These are phyloP conservation scores for Nemapogon koenigi DNA, from an alignment of 2,888 invertebrate genomes.

Conservation along the genomic window DNA sequence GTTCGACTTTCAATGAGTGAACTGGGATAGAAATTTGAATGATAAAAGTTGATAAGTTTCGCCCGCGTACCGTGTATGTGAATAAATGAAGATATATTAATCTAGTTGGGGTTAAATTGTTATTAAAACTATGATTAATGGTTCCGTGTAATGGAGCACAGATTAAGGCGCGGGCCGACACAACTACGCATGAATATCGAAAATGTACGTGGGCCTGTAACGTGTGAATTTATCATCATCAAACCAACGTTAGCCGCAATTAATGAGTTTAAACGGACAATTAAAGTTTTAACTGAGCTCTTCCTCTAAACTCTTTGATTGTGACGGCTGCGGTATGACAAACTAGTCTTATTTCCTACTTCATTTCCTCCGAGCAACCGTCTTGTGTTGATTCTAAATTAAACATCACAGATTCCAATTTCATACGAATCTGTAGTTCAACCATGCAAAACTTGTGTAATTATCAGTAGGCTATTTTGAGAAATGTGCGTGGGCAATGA, in stretches of 20 bases:
- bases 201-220: constrained; percentile 43
- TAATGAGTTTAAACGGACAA: constrained; percentile 8
- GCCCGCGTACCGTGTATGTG: constrained; percentile 29
- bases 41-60: constrained; percentile 45
- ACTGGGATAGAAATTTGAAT: constrained; percentile 45
- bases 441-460: too few species aligned
- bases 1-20: constrained; percentile 37
- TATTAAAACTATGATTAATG: constrained; percentile 66
- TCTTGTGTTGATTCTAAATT: too few species aligned
- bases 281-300: constrained; percentile 4
- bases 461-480: too few species aligned
- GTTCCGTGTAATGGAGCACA: constrained; percentile 50
- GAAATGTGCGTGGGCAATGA: too few species aligned
- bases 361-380: too few species aligned
- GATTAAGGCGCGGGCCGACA: constrained; percentile 56
- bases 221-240: constrained; percentile 56
- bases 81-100: constrained; percentile 63
- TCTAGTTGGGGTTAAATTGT: constrained; percentile 62
- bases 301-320: too few species aligned
- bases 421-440: too few species aligned
- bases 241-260: constrained; percentile 26
- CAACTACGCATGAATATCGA: constrained; percentile 44
- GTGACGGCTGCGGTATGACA: too few species aligned
- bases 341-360: too few species aligned
- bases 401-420: too few species aligned